phyloP scores from a whole-genome alignment of 1,140 invertebrate genomes.

The Cydia strobilella region DNA sequence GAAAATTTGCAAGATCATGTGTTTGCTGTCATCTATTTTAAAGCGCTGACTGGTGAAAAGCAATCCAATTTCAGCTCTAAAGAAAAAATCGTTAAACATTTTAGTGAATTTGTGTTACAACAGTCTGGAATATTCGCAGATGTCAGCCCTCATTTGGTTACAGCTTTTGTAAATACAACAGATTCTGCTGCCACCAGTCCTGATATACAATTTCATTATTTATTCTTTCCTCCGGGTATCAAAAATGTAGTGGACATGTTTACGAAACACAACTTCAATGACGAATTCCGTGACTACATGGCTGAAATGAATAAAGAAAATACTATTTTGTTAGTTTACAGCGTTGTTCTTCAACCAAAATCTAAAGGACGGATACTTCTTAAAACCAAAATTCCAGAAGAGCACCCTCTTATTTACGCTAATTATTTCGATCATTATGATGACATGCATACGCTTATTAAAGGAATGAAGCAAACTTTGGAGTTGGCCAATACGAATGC shows the following conservation, averaged over 20 bases:
- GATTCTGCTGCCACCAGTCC: constrained; percentile 33
- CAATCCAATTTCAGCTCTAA: neutral
- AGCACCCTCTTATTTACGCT: constrained; percentile 84
- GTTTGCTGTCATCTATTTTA: constrained; percentile 42
- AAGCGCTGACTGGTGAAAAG: constrained; percentile 14
- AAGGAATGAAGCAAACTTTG: constrained; percentile 76
- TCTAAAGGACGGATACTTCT: constrained; percentile 82
- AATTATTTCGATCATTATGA: constrained; percentile 83
- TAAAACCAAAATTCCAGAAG: constrained; percentile 80
- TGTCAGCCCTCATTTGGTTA: constrained; percentile 18
- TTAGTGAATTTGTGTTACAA: constrained; percentile 33
- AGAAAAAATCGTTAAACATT: constrained; percentile 13
- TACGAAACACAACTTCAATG: constrained; percentile 23
- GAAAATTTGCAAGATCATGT: constrained; percentile 83
- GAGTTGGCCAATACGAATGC: constrained; percentile 76
- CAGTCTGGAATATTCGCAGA: constrained; percentile 22
- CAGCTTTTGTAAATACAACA: constrained; percentile 40
- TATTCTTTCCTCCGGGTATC: constrained; percentile 23
- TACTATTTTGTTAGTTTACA: constrained; percentile 64
- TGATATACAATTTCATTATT: constrained; percentile 43
- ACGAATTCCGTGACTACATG: constrained; percentile 24
- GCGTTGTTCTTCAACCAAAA: constrained; percentile 80
- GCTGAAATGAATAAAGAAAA: constrained; percentile 51
- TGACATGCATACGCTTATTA: constrained; percentile 81
- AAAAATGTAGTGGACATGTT: constrained; percentile 29